Evolutionary conservation across 2,797 vertebrate species (phyloP), one percentile per base, ranked within the genome.

Genomic region (Clarias fuscus): DNA sequence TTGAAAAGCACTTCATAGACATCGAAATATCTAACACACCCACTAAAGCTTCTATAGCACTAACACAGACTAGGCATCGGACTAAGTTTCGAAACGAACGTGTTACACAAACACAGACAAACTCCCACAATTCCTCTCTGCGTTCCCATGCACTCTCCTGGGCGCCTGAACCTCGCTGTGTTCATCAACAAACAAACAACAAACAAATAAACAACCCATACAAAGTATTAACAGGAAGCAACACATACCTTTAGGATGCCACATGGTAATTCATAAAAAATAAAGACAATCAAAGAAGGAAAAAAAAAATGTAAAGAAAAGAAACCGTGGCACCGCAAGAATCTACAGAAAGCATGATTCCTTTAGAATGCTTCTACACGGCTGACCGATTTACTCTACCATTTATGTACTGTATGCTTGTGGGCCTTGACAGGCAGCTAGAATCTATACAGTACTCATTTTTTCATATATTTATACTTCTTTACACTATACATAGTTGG

Each of bases 401-500:
- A 85, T 94, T 92, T 93, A 94, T 92, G 92, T 61, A 68, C 30
- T 67, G 30, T 94, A 95, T 95, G 94, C 94, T 95, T 27, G 94
- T 93, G 94, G 93, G 94, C 95, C 95, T 89, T 93, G 95, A 94
- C 93, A 95, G 94, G 95, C 94, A 94, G 94, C 96, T 96, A 96
- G 95, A 94, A 95, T 95, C 95, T 96, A 96, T 96, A 96, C 95
- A 96, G 95, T 95, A 96, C 94, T 94, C 92, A 93, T 94, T 94
- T 92, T 92, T 94, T 95, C 93, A 94, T 94, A 95, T 95, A 95
- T 95, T 95, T 93, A 94, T 95, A 76, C 83, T 94, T 96, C 95
- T 96, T 94, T 96, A 96, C 95, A 96, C 95, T 96, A 94, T 96
- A 96, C 95, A 96, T 95, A 95, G 95, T 96, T 96, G 95, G 95